These are phyloP conservation scores for Sitophilus oryzae DNA, from an alignment of 1,140 invertebrate species.

Conservation along the genomic window DNA sequence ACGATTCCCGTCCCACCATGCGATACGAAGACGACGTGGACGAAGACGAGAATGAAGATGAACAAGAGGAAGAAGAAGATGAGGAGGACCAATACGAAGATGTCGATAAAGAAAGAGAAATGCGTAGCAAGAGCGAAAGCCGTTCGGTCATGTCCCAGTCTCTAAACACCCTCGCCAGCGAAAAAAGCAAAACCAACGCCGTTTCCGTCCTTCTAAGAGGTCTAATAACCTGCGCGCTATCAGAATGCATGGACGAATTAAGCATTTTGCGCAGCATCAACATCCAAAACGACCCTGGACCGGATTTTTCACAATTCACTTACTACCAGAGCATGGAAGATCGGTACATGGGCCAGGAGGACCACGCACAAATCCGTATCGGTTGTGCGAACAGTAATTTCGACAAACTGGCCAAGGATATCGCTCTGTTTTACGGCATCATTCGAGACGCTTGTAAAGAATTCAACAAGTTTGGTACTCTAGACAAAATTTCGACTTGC, in stretches of 20 bases:
- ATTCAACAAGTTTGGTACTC: conserved; percentile 5
- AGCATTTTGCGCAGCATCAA: conserved; percentile 17
- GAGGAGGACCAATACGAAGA: no score
- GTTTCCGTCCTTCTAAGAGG: conserved; percentile 4
- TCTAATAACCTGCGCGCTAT: conserved; percentile 5
- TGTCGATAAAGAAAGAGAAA: no score
- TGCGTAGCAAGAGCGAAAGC: no score
- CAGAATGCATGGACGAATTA: conserved; percentile 19
- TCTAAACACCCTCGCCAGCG: not conserved
- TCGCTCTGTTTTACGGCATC: conserved; percentile 14
- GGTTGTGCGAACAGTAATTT: conserved; percentile 15
- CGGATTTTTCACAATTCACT: not conserved
- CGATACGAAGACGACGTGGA: no score
- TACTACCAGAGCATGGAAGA: conserved; percentile 12
- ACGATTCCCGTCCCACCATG: no score
- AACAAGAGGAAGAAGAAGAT: no score
- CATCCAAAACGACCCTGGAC: conserved; percentile 4
- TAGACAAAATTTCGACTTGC: not conserved
- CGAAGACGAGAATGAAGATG: no score
- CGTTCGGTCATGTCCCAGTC: no score
- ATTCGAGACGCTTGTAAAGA: conserved; percentile 12
- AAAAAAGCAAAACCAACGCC: not conserved
- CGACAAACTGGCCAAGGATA: conserved; percentile 24
- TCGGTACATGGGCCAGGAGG: conserved; percentile 23
- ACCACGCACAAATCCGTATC: conserved; percentile 19